These are phyloP conservation scores for Cephalophus harveyi DNA, from an alignment of 2,113 vertebrate species.

Conservation along the genomic window DNA sequence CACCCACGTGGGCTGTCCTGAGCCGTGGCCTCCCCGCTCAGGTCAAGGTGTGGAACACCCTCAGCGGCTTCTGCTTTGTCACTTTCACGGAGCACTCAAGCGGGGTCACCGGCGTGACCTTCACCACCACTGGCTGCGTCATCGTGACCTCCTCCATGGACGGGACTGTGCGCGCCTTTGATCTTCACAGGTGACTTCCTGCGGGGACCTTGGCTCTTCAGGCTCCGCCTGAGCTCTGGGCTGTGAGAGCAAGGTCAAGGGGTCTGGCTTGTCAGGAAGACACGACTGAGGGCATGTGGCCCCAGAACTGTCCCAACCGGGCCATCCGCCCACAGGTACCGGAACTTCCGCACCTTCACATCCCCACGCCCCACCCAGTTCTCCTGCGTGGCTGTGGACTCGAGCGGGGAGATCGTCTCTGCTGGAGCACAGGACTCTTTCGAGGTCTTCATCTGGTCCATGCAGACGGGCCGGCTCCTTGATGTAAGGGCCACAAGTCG, in stretches of 20 bases:
- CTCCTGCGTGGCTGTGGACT: conserved; percentile 91
- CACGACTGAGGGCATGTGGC: background rate
- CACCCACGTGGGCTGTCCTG: background rate
- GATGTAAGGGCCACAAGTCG: conserved; percentile 81
- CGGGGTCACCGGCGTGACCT: conserved; percentile 88
- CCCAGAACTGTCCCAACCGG: accelerated
- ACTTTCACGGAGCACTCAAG: conserved; percentile 96
- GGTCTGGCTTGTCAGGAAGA: accelerated
- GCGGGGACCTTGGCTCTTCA: background rate
- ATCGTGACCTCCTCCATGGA: conserved; percentile 94
- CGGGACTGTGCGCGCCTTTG: conserved; percentile 95
- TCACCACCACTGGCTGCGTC: conserved; percentile 90
- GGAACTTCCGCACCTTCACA: conserved; percentile 96
- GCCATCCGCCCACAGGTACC: conserved; percentile 81
- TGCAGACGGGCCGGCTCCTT: conserved; percentile 95
- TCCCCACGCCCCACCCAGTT: conserved; percentile 94
- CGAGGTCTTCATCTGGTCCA: conserved; percentile 97
- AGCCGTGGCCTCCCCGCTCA: conserved; percentile 36
- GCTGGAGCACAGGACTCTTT: conserved; percentile 96
- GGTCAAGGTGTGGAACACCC: conserved; percentile 98
- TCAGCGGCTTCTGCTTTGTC: conserved; percentile 94
- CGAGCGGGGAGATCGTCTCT: conserved; percentile 92
- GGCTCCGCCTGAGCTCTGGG: accelerated
- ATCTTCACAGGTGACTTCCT: conserved; percentile 90
- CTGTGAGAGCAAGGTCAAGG: background rate